Evolutionary conservation across 2,797 vertebrate species (phyloP).

Genomic region (Danio tinwini): DNA sequence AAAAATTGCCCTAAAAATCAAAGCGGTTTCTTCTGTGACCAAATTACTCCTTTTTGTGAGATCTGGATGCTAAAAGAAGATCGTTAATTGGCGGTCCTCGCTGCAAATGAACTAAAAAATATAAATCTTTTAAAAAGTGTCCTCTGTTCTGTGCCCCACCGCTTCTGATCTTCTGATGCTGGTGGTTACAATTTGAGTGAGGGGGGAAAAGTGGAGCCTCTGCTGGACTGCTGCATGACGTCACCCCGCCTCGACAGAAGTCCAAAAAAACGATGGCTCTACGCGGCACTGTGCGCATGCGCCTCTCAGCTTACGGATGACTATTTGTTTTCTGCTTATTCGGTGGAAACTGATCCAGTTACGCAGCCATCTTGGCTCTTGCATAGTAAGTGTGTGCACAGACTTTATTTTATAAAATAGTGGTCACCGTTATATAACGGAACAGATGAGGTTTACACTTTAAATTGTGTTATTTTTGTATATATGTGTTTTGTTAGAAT

Average conservation of each 20-base stretch:
- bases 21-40: constrained; percentile 59
- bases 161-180: constrained; percentile 68
- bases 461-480: no score
- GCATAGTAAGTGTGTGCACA: neutral
- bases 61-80: constrained; percentile 44
- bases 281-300: constrained; percentile 73
- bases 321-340: constrained; percentile 60
- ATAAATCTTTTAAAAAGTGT: constrained; percentile 41
- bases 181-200: constrained; percentile 72
- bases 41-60: constrained; percentile 65
- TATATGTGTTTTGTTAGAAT: no score
- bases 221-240: constrained; percentile 75
- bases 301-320: constrained; percentile 62
- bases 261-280: constrained; percentile 60
- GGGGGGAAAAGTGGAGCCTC: constrained; percentile 69
- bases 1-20: constrained; percentile 40
- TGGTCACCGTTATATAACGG: no score
- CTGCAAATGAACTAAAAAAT: constrained; percentile 10
- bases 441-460: no score
- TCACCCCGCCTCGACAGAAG: constrained; percentile 64
- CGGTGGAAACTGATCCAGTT: constrained; percentile 39
- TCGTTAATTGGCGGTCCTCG: constrained; percentile 19
- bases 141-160: constrained; percentile 60
- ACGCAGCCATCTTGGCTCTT: constrained; percentile 43
- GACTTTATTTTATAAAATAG: neutral